These are phyloP conservation scores for Pituophis catenifer DNA, from an alignment of 2,113 vertebrate species.

Conservation along the genomic window DNA sequence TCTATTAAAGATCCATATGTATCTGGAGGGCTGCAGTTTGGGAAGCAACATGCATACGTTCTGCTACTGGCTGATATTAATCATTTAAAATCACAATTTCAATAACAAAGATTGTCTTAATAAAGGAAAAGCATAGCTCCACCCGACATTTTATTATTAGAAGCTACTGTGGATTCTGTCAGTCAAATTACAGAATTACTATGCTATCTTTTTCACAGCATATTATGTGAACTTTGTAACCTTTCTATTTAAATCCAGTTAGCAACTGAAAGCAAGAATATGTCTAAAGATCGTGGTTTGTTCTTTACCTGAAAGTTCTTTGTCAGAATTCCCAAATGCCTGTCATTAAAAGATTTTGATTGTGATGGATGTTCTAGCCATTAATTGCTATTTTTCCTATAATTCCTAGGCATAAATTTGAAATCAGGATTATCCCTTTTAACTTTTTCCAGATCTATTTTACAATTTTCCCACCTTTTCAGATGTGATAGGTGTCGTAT, in stretches of 20 bases:
- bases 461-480: not conserved
- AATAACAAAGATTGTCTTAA: not conserved
- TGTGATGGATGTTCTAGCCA: not conserved
- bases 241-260: not conserved
- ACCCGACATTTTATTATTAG: not conserved
- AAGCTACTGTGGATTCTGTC: not conserved
- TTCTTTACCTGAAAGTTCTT: not conserved
- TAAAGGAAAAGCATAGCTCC: not conserved
- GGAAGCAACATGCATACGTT: not conserved
- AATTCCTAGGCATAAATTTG: not conserved
- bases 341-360: not conserved
- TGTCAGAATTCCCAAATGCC: not conserved
- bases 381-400: not conserved
- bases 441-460: not conserved
- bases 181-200: not conserved
- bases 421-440: not conserved
- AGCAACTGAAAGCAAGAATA: not conserved
- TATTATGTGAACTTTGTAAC: not conserved
- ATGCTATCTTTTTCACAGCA: not conserved
- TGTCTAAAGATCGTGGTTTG: not conserved
- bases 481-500: not conserved
- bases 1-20: not conserved
- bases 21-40: not conserved
- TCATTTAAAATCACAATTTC: not conserved
- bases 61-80: not conserved